Evolutionary conservation across 2,888 invertebrate genomes (phyloP).

Genomic region (Mactromeris polynyma): DNA sequence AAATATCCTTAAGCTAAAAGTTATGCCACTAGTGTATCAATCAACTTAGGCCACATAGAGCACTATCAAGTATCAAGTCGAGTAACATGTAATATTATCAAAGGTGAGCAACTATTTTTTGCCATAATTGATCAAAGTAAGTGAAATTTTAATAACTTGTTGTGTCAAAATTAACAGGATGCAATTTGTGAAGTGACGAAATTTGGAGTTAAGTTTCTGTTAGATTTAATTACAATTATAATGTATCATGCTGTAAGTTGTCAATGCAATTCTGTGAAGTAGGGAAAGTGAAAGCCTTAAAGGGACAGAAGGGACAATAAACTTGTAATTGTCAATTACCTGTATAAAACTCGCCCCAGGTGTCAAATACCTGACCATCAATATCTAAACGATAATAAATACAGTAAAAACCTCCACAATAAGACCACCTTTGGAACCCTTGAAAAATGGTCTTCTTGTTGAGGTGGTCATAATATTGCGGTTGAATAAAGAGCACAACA

Average conservation of each 20-base stretch:
- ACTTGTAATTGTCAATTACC: conserved; percentile 39
- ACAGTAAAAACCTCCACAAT: too few species aligned
- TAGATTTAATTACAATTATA: conserved; percentile 26
- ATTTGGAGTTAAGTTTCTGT: conserved; percentile 20
- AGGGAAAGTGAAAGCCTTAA: conserved; percentile 30
- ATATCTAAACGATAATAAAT: neutral
- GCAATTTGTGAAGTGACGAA: conserved; percentile 12
- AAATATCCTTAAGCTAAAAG: too few species aligned
- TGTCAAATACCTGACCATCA: neutral
- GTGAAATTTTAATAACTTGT: conserved; percentile 5
- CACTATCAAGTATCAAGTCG: too few species aligned
- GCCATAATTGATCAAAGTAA: neutral
- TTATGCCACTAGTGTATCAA: too few species aligned
- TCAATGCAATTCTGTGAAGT: conserved; percentile 30
- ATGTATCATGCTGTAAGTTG: conserved; percentile 22
- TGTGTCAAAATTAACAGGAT: conserved; percentile 20
- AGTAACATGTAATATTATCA: neutral
- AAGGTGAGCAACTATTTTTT: neutral
- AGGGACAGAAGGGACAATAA: conserved; percentile 51
- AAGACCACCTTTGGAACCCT: too few species aligned
- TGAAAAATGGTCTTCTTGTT: too few species aligned
- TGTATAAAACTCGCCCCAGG: neutral
- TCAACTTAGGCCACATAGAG: neutral
- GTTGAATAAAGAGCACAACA: too few species aligned
- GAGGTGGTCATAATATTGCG: too few species aligned